Evolutionary conservation across 2,888 invertebrate species (phyloP), one percentile per base, ranked within the genome.

Genomic region (Nomada lathburiana): DNA sequence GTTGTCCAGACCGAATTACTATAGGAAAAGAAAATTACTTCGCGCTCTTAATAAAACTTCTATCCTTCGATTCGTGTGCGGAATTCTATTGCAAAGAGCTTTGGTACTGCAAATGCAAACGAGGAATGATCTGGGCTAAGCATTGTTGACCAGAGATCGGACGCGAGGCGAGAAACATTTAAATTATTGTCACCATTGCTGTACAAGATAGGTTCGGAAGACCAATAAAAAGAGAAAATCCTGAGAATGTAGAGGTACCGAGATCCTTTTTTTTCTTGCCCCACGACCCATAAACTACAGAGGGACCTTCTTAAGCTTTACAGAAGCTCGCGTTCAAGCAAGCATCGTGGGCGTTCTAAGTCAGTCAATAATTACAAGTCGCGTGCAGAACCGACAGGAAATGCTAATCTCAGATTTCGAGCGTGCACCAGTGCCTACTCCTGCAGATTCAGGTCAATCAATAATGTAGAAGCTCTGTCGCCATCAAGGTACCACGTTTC

Each of bases 391-490:
- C 62, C 55, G 44, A 59, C 64, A 52, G 73, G 79, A 77, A 86
- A 77, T 42, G 50, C 36, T 57, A 82, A 75, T 80, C 55, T 53
- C 55, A 29, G 18, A 29, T 64, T 69, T 62, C 69, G n/a, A 47
- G 13, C 57, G 59, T 29, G 47, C 53, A 74, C 57, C 13, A 47
- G 11, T 5, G 5, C 53, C 71, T 72, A 20, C 36, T 11, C 76
- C 65, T 9, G 42, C n/a, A 59, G 75, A 87, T 88, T 63, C 74
- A 47, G 87, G 85, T 85, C 85, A 77, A 77, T 87, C 87, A 57
- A 88, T 87, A 80, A 16, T 63, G 68, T 18, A 71, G 65, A 59
- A 80, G 73, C 76, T 53, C 68, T 52, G 50, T 29, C 57, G 18
- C 55, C 36, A 42, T 23, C 57, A 36, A 60, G 42, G 64, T 36